Percentiles rank a stretch among this genome's conserved stretches.
These are phyloP conservation scores for Nematopogon swammerdamellus DNA, from an alignment of 2,888 invertebrate species.

Conservation along the genomic window DNA sequence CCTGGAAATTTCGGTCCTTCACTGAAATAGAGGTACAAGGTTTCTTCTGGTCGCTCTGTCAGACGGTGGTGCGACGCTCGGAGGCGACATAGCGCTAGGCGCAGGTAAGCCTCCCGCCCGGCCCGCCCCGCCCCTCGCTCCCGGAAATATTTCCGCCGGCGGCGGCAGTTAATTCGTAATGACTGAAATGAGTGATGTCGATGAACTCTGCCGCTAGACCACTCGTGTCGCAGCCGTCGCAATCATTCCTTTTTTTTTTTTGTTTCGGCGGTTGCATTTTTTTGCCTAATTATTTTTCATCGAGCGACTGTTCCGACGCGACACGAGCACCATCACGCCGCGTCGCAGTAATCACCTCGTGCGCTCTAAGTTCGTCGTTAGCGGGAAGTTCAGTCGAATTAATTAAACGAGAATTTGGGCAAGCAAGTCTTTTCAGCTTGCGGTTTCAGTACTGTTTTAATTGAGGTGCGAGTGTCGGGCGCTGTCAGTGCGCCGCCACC, in stretches of 20 bases:
- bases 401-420: not conserved
- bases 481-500: no score
- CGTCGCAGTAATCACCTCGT: not conserved
- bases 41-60: no score
- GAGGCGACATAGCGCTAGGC: no score
- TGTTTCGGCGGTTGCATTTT: slow-evolving; percentile 46
- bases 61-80: no score
- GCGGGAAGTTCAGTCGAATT: no score
- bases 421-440: not conserved
- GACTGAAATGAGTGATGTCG: not conserved
- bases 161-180: not conserved
- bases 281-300: slow-evolving; percentile 58
- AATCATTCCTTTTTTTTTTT: slow-evolving; percentile 20
- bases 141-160: not conserved
- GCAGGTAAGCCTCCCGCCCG: no score
- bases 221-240: not conserved
- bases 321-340: not conserved
- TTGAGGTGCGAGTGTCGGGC: no score
- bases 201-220: not conserved
- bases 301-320: slow-evolving; percentile 36
- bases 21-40: no score
- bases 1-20: no score
- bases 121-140: no score
- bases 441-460: no score
- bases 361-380: not conserved